phyloP scores from a whole-genome alignment of 2,888 invertebrate species.

The Ligdia adustata region DNA sequence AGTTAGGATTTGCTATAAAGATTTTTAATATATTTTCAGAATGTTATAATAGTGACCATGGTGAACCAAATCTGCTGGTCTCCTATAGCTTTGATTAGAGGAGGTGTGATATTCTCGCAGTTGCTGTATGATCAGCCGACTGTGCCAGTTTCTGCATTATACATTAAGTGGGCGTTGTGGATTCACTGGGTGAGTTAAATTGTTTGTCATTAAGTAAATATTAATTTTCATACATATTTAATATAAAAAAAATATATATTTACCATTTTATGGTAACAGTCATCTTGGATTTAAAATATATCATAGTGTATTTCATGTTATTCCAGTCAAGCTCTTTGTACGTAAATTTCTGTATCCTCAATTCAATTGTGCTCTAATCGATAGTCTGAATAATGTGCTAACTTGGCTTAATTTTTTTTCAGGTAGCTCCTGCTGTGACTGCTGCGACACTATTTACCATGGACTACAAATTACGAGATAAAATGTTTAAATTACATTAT shows the following conservation, averaged over 20 bases:
- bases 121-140: slow-evolving; percentile 42
- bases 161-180: slow-evolving; percentile 58
- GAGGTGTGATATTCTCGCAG: slow-evolving; percentile 56
- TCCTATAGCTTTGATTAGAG: slow-evolving; percentile 62
- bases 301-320: too few species aligned
- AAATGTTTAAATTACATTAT: slow-evolving; percentile 40
- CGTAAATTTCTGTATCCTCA: too few species aligned
- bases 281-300: too few species aligned
- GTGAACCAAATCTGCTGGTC: slow-evolving; percentile 67
- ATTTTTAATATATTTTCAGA: too few species aligned
- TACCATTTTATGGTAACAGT: too few species aligned
- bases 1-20: too few species aligned
- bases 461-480: slow-evolving; percentile 49
- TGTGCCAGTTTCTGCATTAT: slow-evolving; percentile 45
- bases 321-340: too few species aligned
- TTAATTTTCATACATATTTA: slow-evolving; percentile 12
- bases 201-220: too few species aligned
- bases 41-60: slow-evolving; percentile 51
- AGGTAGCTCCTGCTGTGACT: slow-evolving; percentile 55
- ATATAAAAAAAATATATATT: background rate
- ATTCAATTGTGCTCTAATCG: too few species aligned
- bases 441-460: slow-evolving; percentile 46
- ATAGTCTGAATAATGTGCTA: too few species aligned
- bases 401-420: slow-evolving; percentile 31
- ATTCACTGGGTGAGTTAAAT: slow-evolving; percentile 56